phyloP scores from a whole-genome alignment of 2,113 vertebrate genomes.

The Hipposideros armiger region DNA sequence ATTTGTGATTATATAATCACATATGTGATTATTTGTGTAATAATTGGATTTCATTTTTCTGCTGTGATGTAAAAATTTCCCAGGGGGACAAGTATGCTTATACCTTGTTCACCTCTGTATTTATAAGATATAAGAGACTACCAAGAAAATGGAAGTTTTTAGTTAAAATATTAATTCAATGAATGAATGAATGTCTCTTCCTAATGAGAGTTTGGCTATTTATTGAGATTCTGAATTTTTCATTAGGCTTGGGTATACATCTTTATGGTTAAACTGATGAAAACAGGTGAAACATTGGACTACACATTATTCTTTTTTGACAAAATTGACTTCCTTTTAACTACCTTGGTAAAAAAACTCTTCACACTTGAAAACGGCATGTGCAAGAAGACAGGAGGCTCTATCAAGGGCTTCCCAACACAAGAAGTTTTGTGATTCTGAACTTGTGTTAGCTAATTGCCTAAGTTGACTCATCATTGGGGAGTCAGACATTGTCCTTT shows the following conservation, averaged over 20 bases:
- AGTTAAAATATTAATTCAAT: slow-evolving; percentile 8
- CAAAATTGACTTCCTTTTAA: slow-evolving; percentile 13
- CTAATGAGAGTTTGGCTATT: neutral
- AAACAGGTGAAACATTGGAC: neutral
- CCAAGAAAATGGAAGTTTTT: neutral
- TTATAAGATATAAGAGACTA: neutral
- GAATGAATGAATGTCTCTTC: neutral
- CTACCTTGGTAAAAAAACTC: neutral
- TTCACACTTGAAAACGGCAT: neutral
- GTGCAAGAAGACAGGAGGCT: neutral
- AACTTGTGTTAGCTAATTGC: slow-evolving; percentile 25
- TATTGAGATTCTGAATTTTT: slow-evolving; percentile 11
- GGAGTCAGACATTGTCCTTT: neutral
- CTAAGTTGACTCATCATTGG: neutral
- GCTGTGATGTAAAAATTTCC: neutral
- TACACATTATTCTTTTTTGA: neutral
- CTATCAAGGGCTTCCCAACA: neutral
- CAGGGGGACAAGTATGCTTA: neutral
- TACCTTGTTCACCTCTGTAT: neutral
- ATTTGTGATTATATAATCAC: neutral
- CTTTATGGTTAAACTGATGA: neutral
- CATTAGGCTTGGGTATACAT: neutral
- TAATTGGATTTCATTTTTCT: neutral
- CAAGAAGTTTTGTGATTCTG: neutral
- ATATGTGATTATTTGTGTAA: neutral